phyloP scores from a whole-genome alignment of 2,113 vertebrate genomes.

The Cygnus atratus region DNA sequence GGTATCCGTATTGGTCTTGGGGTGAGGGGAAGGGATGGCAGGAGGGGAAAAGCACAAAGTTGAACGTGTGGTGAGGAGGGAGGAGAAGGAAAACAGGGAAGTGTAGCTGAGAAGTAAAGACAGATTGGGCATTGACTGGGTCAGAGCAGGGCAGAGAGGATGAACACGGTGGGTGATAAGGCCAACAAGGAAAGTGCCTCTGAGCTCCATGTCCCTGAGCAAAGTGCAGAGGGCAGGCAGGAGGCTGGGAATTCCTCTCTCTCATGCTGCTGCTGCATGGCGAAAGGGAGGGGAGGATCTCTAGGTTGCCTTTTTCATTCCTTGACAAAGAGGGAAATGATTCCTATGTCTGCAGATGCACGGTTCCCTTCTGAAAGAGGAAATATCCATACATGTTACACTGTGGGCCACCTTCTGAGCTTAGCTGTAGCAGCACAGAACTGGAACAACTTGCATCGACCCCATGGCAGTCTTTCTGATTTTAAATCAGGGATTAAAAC shows the following conservation, averaged over 20 bases:
- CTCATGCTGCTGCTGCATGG: neutral
- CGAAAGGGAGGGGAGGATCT: neutral
- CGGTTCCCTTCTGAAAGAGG: conserved; percentile 12
- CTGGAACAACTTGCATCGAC: accelerated
- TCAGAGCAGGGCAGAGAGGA: neutral
- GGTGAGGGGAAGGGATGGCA: neutral
- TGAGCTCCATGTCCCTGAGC: neutral
- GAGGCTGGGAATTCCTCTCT: neutral
- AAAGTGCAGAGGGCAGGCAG: neutral
- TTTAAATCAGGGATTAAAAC: neutral
- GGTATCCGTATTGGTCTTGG: neutral
- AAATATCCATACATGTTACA: neutral
- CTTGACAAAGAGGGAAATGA: neutral
- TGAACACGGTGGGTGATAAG: neutral
- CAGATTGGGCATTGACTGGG: neutral
- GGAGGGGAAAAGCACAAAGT: neutral
- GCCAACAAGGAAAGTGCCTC: neutral
- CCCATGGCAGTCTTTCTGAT: neutral
- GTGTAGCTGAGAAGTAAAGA: neutral
- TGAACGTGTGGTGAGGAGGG: neutral
- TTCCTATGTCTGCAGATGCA: neutral
- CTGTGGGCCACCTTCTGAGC: neutral
- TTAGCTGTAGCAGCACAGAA: neutral
- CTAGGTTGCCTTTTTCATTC: neutral
- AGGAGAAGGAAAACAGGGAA: neutral